These are phyloP conservation scores for Synergus gifuensis DNA, from an alignment of 2,888 invertebrate species.

Conservation along the genomic window DNA sequence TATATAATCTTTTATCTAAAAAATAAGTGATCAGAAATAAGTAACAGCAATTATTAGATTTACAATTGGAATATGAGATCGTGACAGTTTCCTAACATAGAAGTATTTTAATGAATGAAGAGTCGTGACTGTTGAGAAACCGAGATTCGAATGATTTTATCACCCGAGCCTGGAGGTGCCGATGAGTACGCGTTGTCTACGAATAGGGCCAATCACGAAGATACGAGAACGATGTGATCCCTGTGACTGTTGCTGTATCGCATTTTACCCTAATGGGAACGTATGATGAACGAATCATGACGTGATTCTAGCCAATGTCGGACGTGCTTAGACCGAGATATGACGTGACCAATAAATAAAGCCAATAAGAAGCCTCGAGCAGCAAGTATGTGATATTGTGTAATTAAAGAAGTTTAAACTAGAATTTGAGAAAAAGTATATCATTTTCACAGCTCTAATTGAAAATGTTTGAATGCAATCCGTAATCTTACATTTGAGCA, in stretches of 20 bases:
- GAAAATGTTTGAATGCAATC: not conserved
- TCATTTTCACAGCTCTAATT: not conserved
- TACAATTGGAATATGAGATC: not conserved
- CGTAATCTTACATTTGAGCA: too few species aligned
- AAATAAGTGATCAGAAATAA: too few species aligned
- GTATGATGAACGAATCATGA: slow-evolving; percentile 71
- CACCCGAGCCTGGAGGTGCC: slow-evolving; percentile 66
- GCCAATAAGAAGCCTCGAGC: slow-evolving; percentile 61
- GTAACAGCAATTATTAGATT: not conserved
- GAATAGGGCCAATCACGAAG: slow-evolving; percentile 74
- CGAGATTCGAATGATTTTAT: slow-evolving; percentile 59
- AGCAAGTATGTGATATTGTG: slow-evolving; percentile 20
- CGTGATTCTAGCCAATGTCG: slow-evolving; percentile 69
- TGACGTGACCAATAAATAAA: slow-evolving; percentile 73
- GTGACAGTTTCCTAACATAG: slow-evolving; percentile 5
- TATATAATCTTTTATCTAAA: too few species aligned
- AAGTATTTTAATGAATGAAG: slow-evolving; percentile 59
- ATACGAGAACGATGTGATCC: slow-evolving; percentile 50
- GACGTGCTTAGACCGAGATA: slow-evolving; percentile 76
- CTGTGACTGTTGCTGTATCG: slow-evolving; percentile 72
- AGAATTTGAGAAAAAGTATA: not conserved
- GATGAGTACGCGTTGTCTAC: slow-evolving; percentile 74
- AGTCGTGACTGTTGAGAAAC: slow-evolving; percentile 66
- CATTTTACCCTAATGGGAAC: slow-evolving; percentile 73
- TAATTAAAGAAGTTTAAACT: not conserved